A percentile compares a stretch with the other conserved stretches of the same genome.
phyloP scores from a whole-genome alignment of 2,113 vertebrate species.

The Thunnus maccoyii region DNA sequence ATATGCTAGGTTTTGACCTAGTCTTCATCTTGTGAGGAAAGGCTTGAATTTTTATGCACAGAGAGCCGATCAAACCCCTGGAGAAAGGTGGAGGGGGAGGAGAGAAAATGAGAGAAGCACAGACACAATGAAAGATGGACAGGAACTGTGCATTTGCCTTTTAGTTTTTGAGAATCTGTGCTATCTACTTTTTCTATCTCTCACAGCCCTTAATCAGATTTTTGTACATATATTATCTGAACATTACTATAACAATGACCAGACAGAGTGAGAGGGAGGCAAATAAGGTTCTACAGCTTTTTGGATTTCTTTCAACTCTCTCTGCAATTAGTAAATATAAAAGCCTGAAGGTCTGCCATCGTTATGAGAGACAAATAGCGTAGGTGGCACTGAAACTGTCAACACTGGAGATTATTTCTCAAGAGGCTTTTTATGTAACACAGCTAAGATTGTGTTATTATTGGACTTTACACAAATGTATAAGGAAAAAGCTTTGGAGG shows the following conservation, averaged over 20 bases:
- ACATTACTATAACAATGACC: neutral
- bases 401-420: conserved; percentile 17
- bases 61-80: conserved; percentile 2
- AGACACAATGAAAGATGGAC: neutral
- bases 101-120: conserved; percentile 7
- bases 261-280: neutral
- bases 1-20: no score
- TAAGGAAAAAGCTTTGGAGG: neutral
- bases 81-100: neutral
- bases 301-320: conserved; percentile 9
- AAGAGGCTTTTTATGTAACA: conserved; percentile 25
- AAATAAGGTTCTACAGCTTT: conserved; percentile 5
- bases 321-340: conserved; percentile 14
- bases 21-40: no score
- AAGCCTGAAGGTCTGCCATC: conserved; percentile 12
- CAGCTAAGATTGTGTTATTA: neutral
- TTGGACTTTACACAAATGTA: neutral
- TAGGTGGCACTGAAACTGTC: conserved; percentile 29
- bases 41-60: neutral
- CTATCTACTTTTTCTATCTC: neutral
- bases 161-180: no score
- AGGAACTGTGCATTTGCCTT: neutral
- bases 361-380: conserved; percentile 7
- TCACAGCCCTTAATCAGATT: neutral
- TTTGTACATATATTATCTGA: neutral